Base-by-base conservation (phyloP, 2,113 vertebrate species). In the Rhea pennata region DNA sequence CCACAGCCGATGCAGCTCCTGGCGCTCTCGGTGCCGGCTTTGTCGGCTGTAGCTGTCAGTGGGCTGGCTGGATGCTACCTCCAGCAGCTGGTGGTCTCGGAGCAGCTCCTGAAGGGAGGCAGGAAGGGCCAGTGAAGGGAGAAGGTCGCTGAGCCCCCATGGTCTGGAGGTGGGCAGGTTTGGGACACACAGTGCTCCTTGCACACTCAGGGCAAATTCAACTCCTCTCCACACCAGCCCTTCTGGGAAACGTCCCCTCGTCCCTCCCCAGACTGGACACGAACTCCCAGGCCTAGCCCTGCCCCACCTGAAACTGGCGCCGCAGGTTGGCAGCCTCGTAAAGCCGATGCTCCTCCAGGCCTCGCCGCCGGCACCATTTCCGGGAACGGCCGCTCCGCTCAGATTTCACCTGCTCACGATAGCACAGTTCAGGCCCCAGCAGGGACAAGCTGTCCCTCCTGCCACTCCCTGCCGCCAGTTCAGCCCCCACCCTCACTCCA, bases 301-400 rank as follows among this genome's bases (percentile, higher is more conserved):
- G 56, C 10, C 54, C 26, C 82, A 98, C 99, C 98, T 98, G 99
- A 91, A 99, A 99, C 95, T 99, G 99, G 36, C 98, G 98, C 62
- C 99, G 98, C 15, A 99, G 97, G 96, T 99, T 99, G 95, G 98
- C 98, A 79, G 99, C 99, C 92, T 99, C 99, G 1, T 99, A 99
- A 0, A 99, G 97, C 10, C 99, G 98, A n/a, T 99, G 99, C 74
- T 99, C 99, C 96, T 99, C 99, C 72, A 99, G 64, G 2, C 99
- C 99, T 9, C 98, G 98, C 20, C 98, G 98, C 40, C 98, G 98
- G 90, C 99, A 99, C 99, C 99, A 99, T 50, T 98, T 98, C 51
- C 98, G 98, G 0, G 99, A 99, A 53, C 92, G 95, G 1, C 97
- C 90, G 1, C 98, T 95, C 33, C 98, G 94, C 36, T 98, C 98